Percentiles rank a stretch among this genome's conserved stretches.
Conservation (phyloP, 2,797 vertebrate genomes). For the Melanotaenia boesemani region DNA sequence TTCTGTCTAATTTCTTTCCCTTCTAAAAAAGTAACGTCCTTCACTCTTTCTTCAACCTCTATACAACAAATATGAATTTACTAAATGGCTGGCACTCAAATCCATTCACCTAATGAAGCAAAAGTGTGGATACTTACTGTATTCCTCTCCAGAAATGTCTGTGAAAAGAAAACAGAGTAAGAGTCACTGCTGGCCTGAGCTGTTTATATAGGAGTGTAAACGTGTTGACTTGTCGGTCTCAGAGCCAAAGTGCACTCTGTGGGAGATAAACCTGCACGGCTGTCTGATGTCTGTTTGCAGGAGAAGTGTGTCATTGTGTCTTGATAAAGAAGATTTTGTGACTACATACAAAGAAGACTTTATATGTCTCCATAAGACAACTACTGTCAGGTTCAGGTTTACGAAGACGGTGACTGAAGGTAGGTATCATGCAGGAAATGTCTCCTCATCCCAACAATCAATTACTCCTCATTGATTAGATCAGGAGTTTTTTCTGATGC, state of each 20-base stretch:
- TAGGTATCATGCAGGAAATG: background rate
- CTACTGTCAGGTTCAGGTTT: constrained; percentile 6
- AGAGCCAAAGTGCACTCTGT: constrained; percentile 83
- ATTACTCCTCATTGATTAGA: constrained; percentile 39
- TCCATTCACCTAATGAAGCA: constrained; percentile 7
- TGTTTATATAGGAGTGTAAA: constrained; percentile 81
- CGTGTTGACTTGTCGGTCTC: constrained; percentile 77
- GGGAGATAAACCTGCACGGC: constrained; percentile 72
- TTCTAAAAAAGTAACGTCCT: background rate
- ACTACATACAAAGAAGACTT: constrained; percentile 10
- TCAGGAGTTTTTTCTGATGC: constrained; percentile 27
- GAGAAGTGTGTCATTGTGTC: constrained; percentile 29
- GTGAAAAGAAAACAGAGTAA: constrained; percentile 54
- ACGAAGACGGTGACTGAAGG: background rate
- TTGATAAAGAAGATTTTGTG: constrained; percentile 41
- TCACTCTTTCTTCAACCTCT: background rate
- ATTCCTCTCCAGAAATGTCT: constrained; percentile 61
- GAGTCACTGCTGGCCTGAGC: constrained; percentile 30
- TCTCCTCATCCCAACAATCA: background rate
- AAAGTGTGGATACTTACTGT: constrained; percentile 78
- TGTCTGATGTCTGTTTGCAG: constrained; percentile 22
- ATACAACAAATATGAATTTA: background rate
- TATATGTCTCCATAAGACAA: background rate
- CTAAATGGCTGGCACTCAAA: background rate
- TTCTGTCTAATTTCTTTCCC: background rate